Conservation (phyloP, 2,113 vertebrate genomes). For the Macquaria australasica region DNA sequence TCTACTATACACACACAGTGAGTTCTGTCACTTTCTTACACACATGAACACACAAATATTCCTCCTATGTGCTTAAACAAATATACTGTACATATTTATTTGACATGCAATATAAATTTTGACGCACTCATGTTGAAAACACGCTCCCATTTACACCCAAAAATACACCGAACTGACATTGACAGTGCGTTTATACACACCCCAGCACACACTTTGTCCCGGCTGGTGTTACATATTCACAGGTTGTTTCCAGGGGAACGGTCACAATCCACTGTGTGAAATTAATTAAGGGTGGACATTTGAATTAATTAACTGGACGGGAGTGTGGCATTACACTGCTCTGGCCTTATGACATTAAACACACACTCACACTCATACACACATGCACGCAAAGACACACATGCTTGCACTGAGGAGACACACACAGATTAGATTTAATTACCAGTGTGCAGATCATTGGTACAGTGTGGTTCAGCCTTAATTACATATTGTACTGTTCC, state of each 20-base stretch:
- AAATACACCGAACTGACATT: background rate
- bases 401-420: slow-evolving; percentile 21
- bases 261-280: slow-evolving; percentile 65
- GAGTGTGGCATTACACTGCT: slow-evolving; percentile 68
- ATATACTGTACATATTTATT: background rate
- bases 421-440: slow-evolving; percentile 74
- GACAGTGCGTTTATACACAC: slow-evolving; percentile 11
- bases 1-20: background rate
- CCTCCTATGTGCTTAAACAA: background rate
- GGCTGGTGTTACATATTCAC: slow-evolving; percentile 56
- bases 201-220: slow-evolving; percentile 16
- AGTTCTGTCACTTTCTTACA: background rate
- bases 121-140: background rate
- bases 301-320: slow-evolving; percentile 77
- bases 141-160: background rate
- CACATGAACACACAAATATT: background rate
- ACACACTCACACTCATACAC: slow-evolving; percentile 14
- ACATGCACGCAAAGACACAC: slow-evolving; percentile 30
- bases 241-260: slow-evolving; percentile 62
- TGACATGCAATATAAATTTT: background rate
- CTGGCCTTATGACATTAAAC: slow-evolving; percentile 73
- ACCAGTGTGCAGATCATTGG: slow-evolving; percentile 64
- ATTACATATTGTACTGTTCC: slow-evolving; percentile 61
- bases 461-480: slow-evolving; percentile 69
- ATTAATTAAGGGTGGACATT: slow-evolving; percentile 79